Evolutionary conservation across 1,140 invertebrate species (phyloP).

Genomic region (Bombus balteatus): DNA sequence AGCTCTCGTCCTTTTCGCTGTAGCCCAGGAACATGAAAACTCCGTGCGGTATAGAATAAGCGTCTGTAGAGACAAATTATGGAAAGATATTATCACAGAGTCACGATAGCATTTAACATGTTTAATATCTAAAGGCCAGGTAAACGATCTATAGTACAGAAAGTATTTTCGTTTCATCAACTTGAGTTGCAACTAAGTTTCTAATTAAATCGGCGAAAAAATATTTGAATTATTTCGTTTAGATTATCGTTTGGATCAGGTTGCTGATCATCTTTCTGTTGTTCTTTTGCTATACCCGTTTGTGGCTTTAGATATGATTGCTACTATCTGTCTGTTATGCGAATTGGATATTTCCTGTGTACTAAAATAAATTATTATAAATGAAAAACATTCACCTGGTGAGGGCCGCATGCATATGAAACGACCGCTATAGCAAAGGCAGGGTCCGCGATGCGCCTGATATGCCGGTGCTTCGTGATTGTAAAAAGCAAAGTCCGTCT

Average conservation of each 20-base stretch:
- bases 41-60: constrained; percentile 90
- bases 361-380: too few species aligned
- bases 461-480: constrained; percentile 94
- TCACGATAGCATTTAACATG: too few species aligned
- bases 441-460: constrained; percentile 93
- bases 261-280: too few species aligned
- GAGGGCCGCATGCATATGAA: constrained; percentile 95
- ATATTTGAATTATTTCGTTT: neutral
- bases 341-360: too few species aligned
- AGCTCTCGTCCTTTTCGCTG: constrained; percentile 92
- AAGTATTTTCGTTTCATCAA: too few species aligned
- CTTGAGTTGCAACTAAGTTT: neutral
- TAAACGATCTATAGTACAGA: too few species aligned
- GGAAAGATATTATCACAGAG: neutral
- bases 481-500: constrained; percentile 93
- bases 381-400: constrained; percentile 84
- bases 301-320: too few species aligned
- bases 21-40: constrained; percentile 94
- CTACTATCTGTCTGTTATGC: neutral
- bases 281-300: too few species aligned
- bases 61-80: constrained; percentile 82
- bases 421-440: constrained; percentile 93
- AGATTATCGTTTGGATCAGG: neutral
- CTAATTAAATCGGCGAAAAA: neutral
- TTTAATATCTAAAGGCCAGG: too few species aligned